A percentile compares a stretch with the other conserved stretches of the same genome.
These are phyloP conservation scores for Amazona vittata DNA, from an alignment of 2,113 vertebrate species.

Conservation along the genomic window DNA sequence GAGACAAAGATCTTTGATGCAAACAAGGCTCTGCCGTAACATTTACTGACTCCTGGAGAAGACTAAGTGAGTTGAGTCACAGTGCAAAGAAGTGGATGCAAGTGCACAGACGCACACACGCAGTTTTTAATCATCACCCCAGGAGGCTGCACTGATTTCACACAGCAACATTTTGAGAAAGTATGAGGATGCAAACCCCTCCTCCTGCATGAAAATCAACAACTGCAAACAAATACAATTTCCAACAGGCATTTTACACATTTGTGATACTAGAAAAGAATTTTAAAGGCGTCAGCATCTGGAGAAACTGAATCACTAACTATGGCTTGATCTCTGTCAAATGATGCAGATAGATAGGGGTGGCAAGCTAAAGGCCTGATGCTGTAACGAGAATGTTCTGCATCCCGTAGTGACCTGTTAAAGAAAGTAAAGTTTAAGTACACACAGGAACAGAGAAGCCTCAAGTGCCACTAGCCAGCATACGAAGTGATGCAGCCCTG, in stretches of 20 bases:
- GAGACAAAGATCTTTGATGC: not conserved
- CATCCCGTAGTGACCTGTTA: not conserved
- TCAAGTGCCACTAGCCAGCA: not conserved
- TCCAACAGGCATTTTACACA: not conserved
- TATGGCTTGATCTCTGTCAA: not conserved
- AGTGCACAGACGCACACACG: accelerated
- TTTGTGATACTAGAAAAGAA: not conserved
- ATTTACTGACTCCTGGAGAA: not conserved
- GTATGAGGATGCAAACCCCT: not conserved
- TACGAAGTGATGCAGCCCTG: not conserved
- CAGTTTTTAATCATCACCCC: not conserved
- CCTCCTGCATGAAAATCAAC: not conserved
- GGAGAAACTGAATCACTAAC: not conserved
- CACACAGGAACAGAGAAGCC: not conserved
- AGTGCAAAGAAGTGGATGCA: not conserved
- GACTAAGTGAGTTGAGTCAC: not conserved
- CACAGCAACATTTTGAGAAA: not conserved
- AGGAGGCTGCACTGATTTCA: not conserved
- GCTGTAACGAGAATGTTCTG: not conserved
- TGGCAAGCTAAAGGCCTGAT: not conserved
- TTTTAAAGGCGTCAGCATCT: not conserved
- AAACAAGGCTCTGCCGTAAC: not conserved
- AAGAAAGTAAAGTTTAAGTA: not conserved
- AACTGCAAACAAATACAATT: not conserved
- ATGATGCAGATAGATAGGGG: not conserved